Conservation (phyloP, 1,140 invertebrate species). For the Meloidogyne hapla region DNA sequence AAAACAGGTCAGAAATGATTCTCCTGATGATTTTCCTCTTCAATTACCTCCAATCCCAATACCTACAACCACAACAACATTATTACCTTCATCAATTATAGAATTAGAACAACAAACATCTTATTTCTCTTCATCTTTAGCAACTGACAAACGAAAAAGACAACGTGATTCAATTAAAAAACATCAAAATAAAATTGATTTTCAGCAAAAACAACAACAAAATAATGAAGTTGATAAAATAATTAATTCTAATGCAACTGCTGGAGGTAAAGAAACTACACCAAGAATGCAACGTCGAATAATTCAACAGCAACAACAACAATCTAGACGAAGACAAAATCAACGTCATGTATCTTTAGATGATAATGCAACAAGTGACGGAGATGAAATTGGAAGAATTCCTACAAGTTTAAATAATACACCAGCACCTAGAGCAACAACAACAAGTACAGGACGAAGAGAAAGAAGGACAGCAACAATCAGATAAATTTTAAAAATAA, state of each 20-base stretch:
- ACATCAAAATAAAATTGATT: not conserved
- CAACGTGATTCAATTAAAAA: not conserved
- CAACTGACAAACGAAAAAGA: not conserved
- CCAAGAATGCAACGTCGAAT: not conserved
- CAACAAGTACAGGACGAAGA: not conserved
- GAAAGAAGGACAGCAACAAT: not conserved
- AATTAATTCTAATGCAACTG: no score
- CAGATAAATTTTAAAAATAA: not conserved
- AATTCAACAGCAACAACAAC: not conserved
- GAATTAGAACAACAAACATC: not conserved
- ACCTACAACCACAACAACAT: not conserved
- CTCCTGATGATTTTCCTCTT: not conserved
- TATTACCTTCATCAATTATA: not conserved
- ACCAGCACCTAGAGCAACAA: not conserved
- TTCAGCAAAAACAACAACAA: not conserved
- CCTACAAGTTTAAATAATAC: not conserved
- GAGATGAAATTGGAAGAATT: not conserved
- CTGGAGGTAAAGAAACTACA: not conserved
- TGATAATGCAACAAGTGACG: not conserved
- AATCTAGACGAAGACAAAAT: not conserved
- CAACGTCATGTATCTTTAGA: not conserved
- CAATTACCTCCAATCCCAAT: not conserved
- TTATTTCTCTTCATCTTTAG: not conserved
- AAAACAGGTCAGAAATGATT: not conserved
- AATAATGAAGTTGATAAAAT: not conserved